These are phyloP conservation scores for Procambarus virginalis DNA, from an alignment of 1,140 invertebrate species.

Conservation along the genomic window DNA sequence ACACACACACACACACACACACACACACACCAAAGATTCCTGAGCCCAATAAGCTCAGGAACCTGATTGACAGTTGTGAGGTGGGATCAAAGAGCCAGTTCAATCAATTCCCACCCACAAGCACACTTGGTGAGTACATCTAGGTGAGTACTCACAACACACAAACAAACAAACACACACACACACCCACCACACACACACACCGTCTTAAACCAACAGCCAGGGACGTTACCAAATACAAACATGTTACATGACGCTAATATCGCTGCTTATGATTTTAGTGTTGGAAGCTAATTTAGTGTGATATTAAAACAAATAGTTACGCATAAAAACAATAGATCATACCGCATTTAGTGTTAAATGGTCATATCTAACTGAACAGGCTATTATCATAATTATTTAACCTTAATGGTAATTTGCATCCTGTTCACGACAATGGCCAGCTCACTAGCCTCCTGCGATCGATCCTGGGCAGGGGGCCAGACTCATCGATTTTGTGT, in stretches of 20 bases:
- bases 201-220: not conserved
- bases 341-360: not conserved
- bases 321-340: not conserved
- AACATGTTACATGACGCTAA: not conserved
- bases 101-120: not conserved
- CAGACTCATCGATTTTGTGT: not conserved
- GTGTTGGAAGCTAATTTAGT: not conserved
- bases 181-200: not conserved
- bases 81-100: too few relatives aligned
- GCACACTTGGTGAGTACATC: not conserved
- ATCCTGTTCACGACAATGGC: constrained; percentile 12
- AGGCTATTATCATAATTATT: not conserved
- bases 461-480: constrained; percentile 32
- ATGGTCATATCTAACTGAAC: not conserved
- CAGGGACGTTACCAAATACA: not conserved
- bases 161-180: not conserved
- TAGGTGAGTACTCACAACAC: not conserved
- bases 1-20: not conserved
- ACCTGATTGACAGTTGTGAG: too few relatives aligned
- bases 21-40: not conserved
- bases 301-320: not conserved
- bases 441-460: not conserved
- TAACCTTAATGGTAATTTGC: constrained; percentile 4
- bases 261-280: not conserved
- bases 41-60: too few relatives aligned